Evolutionary conservation across 2,888 invertebrate genomes (phyloP).

Genomic region (Eubasilissa splendida): DNA sequence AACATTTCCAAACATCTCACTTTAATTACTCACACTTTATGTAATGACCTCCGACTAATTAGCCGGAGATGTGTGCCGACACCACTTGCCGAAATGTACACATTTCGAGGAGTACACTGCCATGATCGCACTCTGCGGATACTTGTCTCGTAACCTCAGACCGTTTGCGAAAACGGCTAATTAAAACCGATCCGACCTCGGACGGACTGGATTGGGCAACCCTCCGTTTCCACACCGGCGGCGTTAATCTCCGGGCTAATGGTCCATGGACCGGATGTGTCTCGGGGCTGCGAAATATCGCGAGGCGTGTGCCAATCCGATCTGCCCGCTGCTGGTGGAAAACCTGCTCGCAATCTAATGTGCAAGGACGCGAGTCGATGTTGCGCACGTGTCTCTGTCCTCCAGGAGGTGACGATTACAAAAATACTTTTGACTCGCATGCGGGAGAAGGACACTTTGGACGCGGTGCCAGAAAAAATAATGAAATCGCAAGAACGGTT

Average conservation of each 20-base stretch:
- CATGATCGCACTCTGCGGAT: not conserved
- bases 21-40: not conserved
- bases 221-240: not conserved
- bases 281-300: not conserved
- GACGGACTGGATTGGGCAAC: conserved; percentile 5
- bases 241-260: conserved; percentile 18
- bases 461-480: no score
- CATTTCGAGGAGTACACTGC: not conserved
- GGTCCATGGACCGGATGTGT: not conserved
- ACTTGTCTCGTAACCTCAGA: not conserved
- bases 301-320: not conserved
- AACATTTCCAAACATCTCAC: no score
- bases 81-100: not conserved
- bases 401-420: no score
- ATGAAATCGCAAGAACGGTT: no score
- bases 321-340: not conserved
- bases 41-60: conserved; percentile 1
- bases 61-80: not conserved
- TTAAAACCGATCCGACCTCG: conserved; percentile 5
- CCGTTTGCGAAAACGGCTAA: not conserved
- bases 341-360: no score
- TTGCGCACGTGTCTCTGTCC: no score
- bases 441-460: no score
- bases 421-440: no score
- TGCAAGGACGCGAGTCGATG: no score